A percentile compares a stretch with the other conserved stretches of the same genome.
phyloP scores from a whole-genome alignment of 2,113 vertebrate genomes.

The Perognathus longimembris region DNA sequence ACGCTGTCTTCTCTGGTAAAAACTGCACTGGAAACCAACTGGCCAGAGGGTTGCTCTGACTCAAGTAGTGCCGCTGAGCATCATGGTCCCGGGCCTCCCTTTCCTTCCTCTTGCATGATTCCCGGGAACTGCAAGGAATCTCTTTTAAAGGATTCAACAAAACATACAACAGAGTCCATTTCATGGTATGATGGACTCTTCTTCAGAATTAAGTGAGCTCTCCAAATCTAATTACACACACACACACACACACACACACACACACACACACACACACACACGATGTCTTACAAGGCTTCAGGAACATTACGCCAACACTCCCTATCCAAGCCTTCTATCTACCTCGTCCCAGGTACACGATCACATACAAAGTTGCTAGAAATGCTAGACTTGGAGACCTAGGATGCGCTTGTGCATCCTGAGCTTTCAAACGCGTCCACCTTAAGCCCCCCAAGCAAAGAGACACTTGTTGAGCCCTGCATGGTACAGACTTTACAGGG shows the following conservation, averaged over 20 bases:
- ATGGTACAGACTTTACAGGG: neutral
- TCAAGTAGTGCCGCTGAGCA: neutral
- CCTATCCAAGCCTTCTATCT: neutral
- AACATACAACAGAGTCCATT: neutral
- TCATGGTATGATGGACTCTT: neutral
- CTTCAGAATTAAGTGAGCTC: neutral
- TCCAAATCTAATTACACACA: neutral
- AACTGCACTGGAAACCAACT: neutral
- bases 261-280: no score
- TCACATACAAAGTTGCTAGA: neutral
- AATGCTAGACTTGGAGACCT: neutral
- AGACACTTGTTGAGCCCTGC: neutral
- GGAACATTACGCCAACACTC: neutral
- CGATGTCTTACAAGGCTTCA: neutral
- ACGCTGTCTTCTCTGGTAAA: neutral
- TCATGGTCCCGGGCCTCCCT: accelerated
- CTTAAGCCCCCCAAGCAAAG: neutral
- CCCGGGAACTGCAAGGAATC: neutral
- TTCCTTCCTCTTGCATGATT: neutral
- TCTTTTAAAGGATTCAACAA: conserved; percentile 6
- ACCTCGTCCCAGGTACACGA: neutral
- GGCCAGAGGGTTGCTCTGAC: neutral
- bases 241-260: no score
- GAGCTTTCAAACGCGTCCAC: neutral
- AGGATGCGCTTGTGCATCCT: neutral